phyloP scores from a whole-genome alignment of 2,888 invertebrate genomes.

The Eulithis prunata region DNA sequence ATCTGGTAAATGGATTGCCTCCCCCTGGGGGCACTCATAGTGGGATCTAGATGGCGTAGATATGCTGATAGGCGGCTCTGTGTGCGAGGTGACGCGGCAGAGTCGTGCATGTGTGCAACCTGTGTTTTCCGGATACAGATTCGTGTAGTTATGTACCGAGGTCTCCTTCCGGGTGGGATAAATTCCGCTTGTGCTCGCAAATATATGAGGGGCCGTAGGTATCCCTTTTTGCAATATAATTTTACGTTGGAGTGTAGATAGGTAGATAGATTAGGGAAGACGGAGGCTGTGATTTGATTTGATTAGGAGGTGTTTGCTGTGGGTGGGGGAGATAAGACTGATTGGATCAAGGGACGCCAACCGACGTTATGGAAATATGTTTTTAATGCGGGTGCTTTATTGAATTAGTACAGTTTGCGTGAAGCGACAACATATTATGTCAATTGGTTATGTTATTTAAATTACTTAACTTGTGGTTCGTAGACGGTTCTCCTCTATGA shows the following conservation, averaged over 20 bases:
- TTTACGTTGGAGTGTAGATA: conserved; percentile 82
- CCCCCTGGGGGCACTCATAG: conserved; percentile 83
- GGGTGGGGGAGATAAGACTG: conserved; percentile 79
- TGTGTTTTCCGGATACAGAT: conserved; percentile 74
- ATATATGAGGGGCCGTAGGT: conserved; percentile 81
- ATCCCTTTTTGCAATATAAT: conserved; percentile 84
- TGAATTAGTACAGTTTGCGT: conserved; percentile 77
- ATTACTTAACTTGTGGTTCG: conserved; percentile 4
- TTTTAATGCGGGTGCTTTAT: conserved; percentile 82
- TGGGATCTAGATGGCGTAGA: conserved; percentile 85
- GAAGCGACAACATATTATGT: conserved; percentile 71
- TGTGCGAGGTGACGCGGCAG: conserved; percentile 66
- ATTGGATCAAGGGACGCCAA: conserved; percentile 75
- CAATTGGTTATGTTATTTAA: conserved; percentile 52
- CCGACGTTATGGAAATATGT: conserved; percentile 80
- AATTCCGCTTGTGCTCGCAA: conserved; percentile 83
- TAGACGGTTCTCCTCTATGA: conserved; percentile 2
- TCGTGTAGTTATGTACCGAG: conserved; percentile 71
- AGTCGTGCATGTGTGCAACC: conserved; percentile 60
- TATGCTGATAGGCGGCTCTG: conserved; percentile 77
- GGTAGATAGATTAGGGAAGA: conserved; percentile 82
- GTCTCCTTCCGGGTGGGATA: conserved; percentile 79
- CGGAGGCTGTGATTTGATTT: conserved; percentile 84
- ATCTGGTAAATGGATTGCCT: conserved; percentile 83
- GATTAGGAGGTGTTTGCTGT: conserved; percentile 82